Evolutionary conservation across 2,888 invertebrate genomes (phyloP), one percentile per base, ranked within the genome.

Genomic region (Synanthedon tipuliformis): DNA sequence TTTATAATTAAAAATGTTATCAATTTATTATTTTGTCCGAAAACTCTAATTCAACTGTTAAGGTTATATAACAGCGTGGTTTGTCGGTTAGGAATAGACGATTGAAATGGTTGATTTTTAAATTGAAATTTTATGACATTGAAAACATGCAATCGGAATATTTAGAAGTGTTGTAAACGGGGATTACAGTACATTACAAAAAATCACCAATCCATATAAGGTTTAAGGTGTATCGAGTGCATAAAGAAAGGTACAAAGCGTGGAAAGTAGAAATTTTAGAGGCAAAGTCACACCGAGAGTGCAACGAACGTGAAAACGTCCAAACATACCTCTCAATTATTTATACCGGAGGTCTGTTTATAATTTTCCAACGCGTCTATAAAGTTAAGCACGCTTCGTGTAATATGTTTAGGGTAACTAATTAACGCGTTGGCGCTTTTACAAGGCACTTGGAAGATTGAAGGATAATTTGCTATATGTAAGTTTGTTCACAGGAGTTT

Each of bases 401-500:
- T 45, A 15, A 45, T n/a, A 45, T n/a, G 45, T 15, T 45, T 45
- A 15, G 13, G 45, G 15, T 45, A 11, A 12, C 13, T 45, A 60
- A 71, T 62, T 64, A 68, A 45, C 45, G 45, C 45, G 45, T 45
- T 45, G 45, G 45, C n/a, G 60, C 65, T 65, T 65, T 62, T 64
- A 69, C 64, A 79, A 81, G 78, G 81, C 81, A 82, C 79, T 85
- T 79, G 71, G 74, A 75, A 74, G 69, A 66, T 60, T 62, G 61
- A 65, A 73, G 64, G 63, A 56, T 57, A 57, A 66, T 66, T 75
- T 62, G 91, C 92, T 94, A 94, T 89, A 94, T 94, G 89, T 91
- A 94, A 74, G 93, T 93, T 86, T 94, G 94, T 89, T 94, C 94
- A 88, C 93, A 93, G 84, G 94, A 93, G 81, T 93, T 93, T 84